These are phyloP conservation scores for Gobio occitaniae DNA, from an alignment of 2,797 vertebrate genomes.

Conservation along the genomic window DNA sequence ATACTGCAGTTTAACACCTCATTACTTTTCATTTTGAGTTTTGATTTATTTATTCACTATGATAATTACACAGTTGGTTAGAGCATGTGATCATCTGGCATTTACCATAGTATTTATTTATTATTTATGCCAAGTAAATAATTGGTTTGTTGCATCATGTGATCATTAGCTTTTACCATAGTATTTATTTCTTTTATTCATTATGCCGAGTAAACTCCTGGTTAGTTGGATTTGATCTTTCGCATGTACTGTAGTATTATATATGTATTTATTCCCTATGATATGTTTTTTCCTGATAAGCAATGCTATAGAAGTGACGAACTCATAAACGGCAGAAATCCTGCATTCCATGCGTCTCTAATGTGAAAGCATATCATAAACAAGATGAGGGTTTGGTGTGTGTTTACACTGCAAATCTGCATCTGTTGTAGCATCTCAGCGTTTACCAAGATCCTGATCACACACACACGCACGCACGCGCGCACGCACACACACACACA, in stretches of 20 bases:
- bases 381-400: neutral
- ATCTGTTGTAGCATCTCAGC: conserved; percentile 14
- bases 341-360: neutral
- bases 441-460: neutral
- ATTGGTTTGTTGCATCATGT: neutral
- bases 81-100: neutral
- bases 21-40: too few species aligned
- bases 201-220: neutral
- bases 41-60: neutral
- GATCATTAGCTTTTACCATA: neutral
- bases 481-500: too few species aligned
- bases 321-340: neutral
- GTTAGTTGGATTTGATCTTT: neutral
- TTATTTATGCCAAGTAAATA: neutral
- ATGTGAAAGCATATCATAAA: neutral
- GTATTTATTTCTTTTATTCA: neutral
- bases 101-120: neutral
- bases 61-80: neutral
- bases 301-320: neutral
- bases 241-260: neutral
- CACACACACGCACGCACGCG: too few species aligned
- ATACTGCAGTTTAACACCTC: neutral
- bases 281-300: neutral
- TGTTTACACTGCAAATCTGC: neutral
- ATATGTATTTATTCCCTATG: neutral